Conservation (phyloP, 2,888 invertebrate species). For the Hetaerina titia region DNA sequence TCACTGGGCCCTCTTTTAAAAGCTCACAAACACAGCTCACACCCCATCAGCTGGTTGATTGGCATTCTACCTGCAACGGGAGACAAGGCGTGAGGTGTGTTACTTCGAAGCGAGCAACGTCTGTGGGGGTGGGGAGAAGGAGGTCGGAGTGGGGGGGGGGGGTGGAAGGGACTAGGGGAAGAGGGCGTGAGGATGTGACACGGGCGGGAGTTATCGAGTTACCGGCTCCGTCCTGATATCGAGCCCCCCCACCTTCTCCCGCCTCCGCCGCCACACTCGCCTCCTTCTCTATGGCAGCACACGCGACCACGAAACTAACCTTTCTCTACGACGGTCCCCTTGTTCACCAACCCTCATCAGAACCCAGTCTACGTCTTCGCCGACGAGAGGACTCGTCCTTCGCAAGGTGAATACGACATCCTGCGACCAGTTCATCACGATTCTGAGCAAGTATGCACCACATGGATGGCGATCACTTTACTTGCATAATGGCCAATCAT, state of each 20-base stretch:
- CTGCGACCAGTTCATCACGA: slow-evolving; percentile 2
- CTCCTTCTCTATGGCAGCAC: neutral
- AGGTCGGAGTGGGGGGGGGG: neutral
- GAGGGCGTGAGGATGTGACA: neutral
- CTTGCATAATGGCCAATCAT: neutral
- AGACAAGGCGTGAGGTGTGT: slow-evolving; percentile 29
- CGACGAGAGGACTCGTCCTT: neutral
- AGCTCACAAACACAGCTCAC: neutral
- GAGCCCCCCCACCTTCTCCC: neutral
- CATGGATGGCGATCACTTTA: neutral
- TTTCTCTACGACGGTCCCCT: slow-evolving; percentile 21
- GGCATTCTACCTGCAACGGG: slow-evolving; percentile 46
- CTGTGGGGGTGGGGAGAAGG: neutral
- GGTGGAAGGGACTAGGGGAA: neutral
- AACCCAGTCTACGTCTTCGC: neutral
- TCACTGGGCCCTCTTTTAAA: neutral
- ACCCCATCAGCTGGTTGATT: slow-evolving; percentile 50
- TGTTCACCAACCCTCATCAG: neutral
- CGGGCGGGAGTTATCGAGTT: slow-evolving; percentile 36
- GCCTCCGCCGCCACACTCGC: neutral
- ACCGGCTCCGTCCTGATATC: neutral
- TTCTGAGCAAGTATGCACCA: neutral
- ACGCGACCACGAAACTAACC: slow-evolving; percentile 15
- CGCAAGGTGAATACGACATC: neutral
- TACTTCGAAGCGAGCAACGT: neutral